Conservation (phyloP, 2,888 invertebrate species). For the Xanthia icteritia region DNA sequence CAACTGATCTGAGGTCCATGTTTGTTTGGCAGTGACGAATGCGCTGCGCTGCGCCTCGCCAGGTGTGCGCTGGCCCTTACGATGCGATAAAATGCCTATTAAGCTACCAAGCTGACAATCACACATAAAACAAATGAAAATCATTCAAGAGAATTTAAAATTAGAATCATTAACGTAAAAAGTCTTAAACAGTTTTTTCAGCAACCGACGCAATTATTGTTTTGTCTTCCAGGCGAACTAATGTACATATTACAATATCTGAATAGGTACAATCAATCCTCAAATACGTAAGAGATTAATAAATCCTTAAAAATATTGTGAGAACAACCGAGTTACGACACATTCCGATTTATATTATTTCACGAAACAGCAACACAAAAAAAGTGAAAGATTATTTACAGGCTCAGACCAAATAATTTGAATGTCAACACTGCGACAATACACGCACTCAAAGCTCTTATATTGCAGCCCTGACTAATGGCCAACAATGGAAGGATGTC, state of each 20-base stretch:
- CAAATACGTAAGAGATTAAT: conserved; percentile 14
- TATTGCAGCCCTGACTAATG: not conserved
- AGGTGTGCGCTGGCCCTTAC: no score
- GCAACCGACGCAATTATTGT: conserved; percentile 7
- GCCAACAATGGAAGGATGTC: not conserved
- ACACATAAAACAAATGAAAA: conserved; percentile 25
- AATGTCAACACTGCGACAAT: not conserved
- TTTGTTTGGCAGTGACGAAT: no score
- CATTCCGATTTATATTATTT: not conserved
- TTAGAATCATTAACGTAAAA: conserved; percentile 32
- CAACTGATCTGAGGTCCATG: no score
- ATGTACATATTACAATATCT: not conserved
- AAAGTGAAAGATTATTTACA: not conserved
- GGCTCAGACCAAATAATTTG: not conserved
- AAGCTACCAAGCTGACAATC: no score
- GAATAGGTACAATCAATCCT: not conserved
- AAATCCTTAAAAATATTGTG: conserved; percentile 18
- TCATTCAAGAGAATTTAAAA: conserved; percentile 31
- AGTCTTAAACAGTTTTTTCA: conserved; percentile 46
- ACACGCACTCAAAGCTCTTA: not conserved
- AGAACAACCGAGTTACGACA: not conserved
- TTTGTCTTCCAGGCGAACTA: conserved; percentile 21
- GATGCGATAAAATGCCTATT: no score
- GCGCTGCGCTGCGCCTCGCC: no score
- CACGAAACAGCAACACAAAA: not conserved